A percentile compares a stretch with the other conserved stretches of the same genome.
phyloP scores from a whole-genome alignment of 2,888 invertebrate species.

The Patella ulyssiponensis region DNA sequence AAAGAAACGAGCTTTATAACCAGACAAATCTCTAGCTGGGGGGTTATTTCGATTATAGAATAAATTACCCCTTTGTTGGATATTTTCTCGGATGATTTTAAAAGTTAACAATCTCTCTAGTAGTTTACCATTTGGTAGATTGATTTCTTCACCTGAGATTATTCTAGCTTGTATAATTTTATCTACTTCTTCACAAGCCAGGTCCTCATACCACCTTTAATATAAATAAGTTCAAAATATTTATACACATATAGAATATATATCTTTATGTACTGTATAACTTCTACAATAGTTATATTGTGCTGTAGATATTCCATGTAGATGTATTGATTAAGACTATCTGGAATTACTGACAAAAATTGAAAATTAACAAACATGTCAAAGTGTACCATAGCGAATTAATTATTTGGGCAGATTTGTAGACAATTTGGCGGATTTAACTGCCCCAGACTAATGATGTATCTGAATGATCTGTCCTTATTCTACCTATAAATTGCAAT shows the following conservation, averaged over 20 bases:
- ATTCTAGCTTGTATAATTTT: conserved; percentile 59
- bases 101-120: conserved; percentile 68
- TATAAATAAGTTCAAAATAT: not conserved
- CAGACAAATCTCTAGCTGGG: not conserved
- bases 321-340: no score
- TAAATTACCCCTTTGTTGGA: conserved; percentile 8
- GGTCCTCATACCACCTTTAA: conserved; percentile 70
- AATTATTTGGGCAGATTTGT: no score
- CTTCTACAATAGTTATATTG: no score
- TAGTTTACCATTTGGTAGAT: conserved; percentile 68
- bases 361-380: no score
- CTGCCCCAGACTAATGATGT: not conserved
- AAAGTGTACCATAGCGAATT: no score
- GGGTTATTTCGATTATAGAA: conserved; percentile 1
- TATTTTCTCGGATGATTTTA: conserved; percentile 47
- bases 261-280: no score
- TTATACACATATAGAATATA: not conserved
- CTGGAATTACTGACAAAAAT: no score
- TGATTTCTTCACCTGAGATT: conserved; percentile 54
- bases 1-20: conserved; percentile 55
- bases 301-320: no score
- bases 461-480: no score
- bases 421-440: not conserved
- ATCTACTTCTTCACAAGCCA: conserved; percentile 63
- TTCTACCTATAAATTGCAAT: not conserved